Evolutionary conservation across 2,888 invertebrate genomes (phyloP).

Genomic region (Caenorhabditis virilis): DNA sequence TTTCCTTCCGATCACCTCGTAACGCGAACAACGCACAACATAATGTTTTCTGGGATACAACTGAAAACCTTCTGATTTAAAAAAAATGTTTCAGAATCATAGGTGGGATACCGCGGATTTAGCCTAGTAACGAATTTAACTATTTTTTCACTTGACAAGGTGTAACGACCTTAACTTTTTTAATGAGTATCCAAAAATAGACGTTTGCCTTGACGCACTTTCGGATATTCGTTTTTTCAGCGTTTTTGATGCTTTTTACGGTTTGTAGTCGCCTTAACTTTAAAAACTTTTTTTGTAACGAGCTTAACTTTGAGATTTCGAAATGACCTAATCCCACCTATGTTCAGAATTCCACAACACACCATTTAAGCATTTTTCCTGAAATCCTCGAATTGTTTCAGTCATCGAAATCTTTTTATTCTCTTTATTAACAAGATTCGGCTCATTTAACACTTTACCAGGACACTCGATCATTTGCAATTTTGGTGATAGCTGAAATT

Average conservation of each 20-base stretch:
- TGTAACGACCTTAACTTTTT: too few species aligned
- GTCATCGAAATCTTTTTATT: conserved; percentile 17
- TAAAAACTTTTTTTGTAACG: too few species aligned
- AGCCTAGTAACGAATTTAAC: too few species aligned
- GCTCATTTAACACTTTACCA: conserved; percentile 32
- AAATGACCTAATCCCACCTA: too few species aligned
- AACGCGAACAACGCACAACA: conserved; percentile 16
- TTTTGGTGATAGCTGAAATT: conserved; percentile 10
- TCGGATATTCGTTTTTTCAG: too few species aligned
- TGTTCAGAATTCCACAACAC: background rate
- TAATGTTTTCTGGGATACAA: conserved; percentile 20
- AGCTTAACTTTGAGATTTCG: too few species aligned
- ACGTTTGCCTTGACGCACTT: too few species aligned
- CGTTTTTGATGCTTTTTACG: too few species aligned
- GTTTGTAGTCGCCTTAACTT: too few species aligned
- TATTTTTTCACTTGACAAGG: too few species aligned
- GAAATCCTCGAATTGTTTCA: conserved; percentile 19
- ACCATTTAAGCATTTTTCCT: conserved; percentile 17
- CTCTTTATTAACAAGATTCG: conserved; percentile 16
- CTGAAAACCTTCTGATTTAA: conserved; percentile 1
- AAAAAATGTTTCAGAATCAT: background rate
- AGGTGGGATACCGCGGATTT: too few species aligned
- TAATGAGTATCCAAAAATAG: too few species aligned
- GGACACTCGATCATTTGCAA: conserved; percentile 21
- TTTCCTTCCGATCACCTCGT: background rate